Evolutionary conservation across 2,888 invertebrate species (phyloP).

Genomic region (Pherbina coryleti): DNA sequence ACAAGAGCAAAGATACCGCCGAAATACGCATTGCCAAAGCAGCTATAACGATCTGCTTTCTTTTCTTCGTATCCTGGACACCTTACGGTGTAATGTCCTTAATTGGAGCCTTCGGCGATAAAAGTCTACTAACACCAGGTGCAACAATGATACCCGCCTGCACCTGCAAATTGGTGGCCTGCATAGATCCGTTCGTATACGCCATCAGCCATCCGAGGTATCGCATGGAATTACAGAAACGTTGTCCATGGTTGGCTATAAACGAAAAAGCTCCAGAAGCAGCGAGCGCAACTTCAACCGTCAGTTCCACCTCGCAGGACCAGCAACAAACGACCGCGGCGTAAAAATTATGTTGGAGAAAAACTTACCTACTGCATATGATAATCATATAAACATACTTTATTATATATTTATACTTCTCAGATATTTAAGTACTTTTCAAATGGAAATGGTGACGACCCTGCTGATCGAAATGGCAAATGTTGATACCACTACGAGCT

Average conservation of each 20-base stretch:
- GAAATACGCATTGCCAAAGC: conserved; percentile 90
- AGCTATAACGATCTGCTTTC: conserved; percentile 87
- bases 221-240: conserved; percentile 83
- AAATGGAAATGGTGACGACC: conserved; percentile 18
- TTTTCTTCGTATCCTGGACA: conserved; percentile 90
- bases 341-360: conserved; percentile 44
- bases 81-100: conserved; percentile 88
- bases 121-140: conserved; percentile 76
- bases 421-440: background rate
- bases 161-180: conserved; percentile 89
- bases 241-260: conserved; percentile 81
- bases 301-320: conserved; percentile 54
- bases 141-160: conserved; percentile 90
- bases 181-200: conserved; percentile 92
- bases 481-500: background rate
- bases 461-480: background rate
- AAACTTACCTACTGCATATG: background rate
- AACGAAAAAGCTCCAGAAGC: conserved; percentile 75
- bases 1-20: conserved; percentile 77
- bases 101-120: conserved; percentile 85
- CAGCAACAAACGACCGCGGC: conserved; percentile 62
- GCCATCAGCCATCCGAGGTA: conserved; percentile 92
- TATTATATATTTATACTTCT: too few species aligned
- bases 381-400: too few species aligned
- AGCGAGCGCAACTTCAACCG: conserved; percentile 69